These are phyloP conservation scores for Vimba vimba DNA, from an alignment of 2,113 vertebrate species.

Conservation along the genomic window DNA sequence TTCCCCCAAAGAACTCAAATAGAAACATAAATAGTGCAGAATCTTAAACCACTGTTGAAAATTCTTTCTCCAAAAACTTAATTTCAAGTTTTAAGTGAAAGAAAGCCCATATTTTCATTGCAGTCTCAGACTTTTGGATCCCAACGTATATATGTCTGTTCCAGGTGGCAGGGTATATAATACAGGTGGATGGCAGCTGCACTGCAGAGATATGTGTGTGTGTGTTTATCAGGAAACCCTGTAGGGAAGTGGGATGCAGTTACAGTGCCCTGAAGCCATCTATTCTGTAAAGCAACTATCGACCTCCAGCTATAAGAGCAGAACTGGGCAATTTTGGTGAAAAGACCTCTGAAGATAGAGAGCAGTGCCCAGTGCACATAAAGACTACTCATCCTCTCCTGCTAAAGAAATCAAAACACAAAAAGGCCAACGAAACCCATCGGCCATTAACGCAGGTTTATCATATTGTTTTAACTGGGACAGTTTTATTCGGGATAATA, in stretches of 20 bases:
- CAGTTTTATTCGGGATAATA: not conserved
- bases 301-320: conserved; percentile 34
- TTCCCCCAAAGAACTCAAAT: not conserved
- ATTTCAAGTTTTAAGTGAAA: not conserved
- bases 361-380: conserved; percentile 2
- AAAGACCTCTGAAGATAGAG: conserved; percentile 27
- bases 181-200: conserved; percentile 5
- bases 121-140: conserved; percentile 1
- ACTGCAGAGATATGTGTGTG: not conserved
- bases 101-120: not conserved
- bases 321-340: conserved; percentile 39
- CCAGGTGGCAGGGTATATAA: not conserved
- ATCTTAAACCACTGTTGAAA: not conserved
- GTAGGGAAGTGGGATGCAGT: conserved; percentile 20
- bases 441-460: not conserved
- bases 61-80: not conserved
- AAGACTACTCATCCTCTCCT: conserved; percentile 5
- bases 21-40: not conserved
- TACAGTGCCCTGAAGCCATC: conserved; percentile 25
- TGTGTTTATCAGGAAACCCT: not conserved
- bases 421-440: not conserved
- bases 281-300: conserved; percentile 37
- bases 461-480: not conserved
- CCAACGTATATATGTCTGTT: not conserved
- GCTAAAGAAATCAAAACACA: not conserved